phyloP scores from a whole-genome alignment of 2,888 invertebrate genomes.

The Drosophila quinaria region DNA sequence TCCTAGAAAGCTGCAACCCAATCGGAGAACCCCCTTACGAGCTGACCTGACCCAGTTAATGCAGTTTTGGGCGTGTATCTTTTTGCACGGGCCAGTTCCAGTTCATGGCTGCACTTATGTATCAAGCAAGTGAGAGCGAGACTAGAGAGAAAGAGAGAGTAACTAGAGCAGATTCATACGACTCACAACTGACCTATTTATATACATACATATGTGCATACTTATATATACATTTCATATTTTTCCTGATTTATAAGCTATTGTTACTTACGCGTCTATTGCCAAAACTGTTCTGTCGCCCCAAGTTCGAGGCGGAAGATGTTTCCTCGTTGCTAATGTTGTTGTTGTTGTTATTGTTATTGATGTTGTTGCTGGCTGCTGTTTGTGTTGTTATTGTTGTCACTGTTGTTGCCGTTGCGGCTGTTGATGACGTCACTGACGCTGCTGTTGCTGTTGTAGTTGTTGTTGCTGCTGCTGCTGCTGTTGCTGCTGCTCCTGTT shows the following conservation, averaged over 20 bases:
- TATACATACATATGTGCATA: slow-evolving; percentile 1
- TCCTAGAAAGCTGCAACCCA: slow-evolving; percentile 41
- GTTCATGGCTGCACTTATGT: slow-evolving; percentile 75
- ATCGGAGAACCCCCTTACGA: not conserved
- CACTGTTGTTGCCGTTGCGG: slow-evolving; percentile 28
- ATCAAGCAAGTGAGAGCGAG: slow-evolving; percentile 19
- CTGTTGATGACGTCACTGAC: slow-evolving; percentile 41
- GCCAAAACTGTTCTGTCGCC: slow-evolving; percentile 85
- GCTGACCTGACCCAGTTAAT: slow-evolving; percentile 78
- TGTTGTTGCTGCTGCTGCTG: slow-evolving; percentile 25
- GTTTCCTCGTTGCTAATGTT: slow-evolving; percentile 74
- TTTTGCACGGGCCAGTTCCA: slow-evolving; percentile 61
- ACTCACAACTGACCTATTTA: slow-evolving; percentile 53
- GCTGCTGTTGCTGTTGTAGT: slow-evolving; percentile 28
- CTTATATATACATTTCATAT: not conserved
- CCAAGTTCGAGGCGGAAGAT: slow-evolving; percentile 66
- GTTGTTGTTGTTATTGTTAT: slow-evolving; percentile 55
- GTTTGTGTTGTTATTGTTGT: slow-evolving; percentile 39
- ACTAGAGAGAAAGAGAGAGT: slow-evolving; percentile 24
- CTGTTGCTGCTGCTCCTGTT: slow-evolving; percentile 26
- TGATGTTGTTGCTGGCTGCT: slow-evolving; percentile 37
- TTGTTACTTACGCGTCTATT: slow-evolving; percentile 84
- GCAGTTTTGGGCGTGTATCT: slow-evolving; percentile 78
- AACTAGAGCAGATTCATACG: slow-evolving; percentile 14
- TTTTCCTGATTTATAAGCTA: slow-evolving; percentile 7